These are phyloP conservation scores for Galaxias olidus DNA, from an alignment of 2,797 vertebrate genomes.

Conservation along the genomic window DNA sequence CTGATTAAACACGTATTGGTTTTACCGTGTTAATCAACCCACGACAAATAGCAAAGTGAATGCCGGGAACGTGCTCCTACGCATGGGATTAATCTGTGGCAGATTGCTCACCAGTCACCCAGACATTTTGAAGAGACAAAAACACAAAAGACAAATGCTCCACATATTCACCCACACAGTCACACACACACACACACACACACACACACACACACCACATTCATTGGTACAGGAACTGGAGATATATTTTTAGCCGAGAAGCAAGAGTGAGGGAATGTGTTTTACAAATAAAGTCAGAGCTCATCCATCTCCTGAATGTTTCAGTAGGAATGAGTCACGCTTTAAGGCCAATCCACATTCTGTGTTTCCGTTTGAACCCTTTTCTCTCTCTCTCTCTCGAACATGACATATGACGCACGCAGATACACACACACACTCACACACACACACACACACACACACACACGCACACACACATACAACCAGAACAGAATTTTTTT, in stretches of 20 bases:
- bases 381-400: no score
- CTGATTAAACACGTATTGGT: no score
- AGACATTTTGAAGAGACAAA: constrained; percentile 41
- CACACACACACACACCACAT: constrained; percentile 29
- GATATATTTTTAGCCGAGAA: no score
- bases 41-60: constrained; percentile 24
- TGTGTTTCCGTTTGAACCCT: no score
- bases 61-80: constrained; percentile 43
- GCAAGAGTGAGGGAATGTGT: no score
- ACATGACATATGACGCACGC: not conserved
- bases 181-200: constrained; percentile 32
- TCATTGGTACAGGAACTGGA: no score
- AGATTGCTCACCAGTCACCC: constrained; percentile 37
- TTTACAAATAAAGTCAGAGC: no score
- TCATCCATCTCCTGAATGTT: no score
- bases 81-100: constrained; percentile 44
- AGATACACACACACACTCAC: not conserved
- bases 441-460: constrained; percentile 1
- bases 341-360: no score
- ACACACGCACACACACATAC: not conserved
- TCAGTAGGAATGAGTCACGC: no score
- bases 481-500: no score
- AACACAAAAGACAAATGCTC: constrained; percentile 36
- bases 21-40: no score
- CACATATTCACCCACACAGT: constrained; percentile 41